phyloP scores from a whole-genome alignment of 2,888 invertebrate species.

The Diloba caeruleocephala region DNA sequence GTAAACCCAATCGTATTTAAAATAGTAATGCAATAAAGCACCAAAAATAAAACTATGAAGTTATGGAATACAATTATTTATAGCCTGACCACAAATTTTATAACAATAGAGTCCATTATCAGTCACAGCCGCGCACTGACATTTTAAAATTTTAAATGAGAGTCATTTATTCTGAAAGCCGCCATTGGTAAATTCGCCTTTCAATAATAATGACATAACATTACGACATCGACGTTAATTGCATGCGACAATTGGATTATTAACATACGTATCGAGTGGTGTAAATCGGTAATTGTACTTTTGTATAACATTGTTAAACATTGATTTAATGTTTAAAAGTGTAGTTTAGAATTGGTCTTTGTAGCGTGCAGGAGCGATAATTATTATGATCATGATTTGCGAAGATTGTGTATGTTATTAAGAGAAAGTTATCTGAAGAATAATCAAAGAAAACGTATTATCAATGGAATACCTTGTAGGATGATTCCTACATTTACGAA shows the following conservation, averaged over 20 bases:
- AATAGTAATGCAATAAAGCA: too few relatives aligned
- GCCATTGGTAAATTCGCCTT: constrained; percentile 28
- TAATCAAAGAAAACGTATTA: too few relatives aligned
- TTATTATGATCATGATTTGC: too few relatives aligned
- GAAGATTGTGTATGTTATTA: too few relatives aligned
- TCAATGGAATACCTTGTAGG: too few relatives aligned
- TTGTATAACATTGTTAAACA: constrained; percentile 30
- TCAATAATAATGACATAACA: constrained; percentile 43
- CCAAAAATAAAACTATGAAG: too few relatives aligned
- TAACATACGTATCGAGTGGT: constrained; percentile 33
- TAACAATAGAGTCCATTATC: constrained; percentile 5
- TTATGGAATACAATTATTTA: too few relatives aligned
- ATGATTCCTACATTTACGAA: too few relatives aligned
- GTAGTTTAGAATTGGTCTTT: too few relatives aligned
- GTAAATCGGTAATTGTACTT: constrained; percentile 48
- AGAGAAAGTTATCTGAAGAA: too few relatives aligned
- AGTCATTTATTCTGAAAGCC: constrained; percentile 20
- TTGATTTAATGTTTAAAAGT: not conserved
- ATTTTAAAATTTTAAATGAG: constrained; percentile 27
- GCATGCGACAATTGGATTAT: constrained; percentile 56
- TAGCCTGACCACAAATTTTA: not conserved
- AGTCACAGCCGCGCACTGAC: constrained; percentile 3
- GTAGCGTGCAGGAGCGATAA: too few relatives aligned
- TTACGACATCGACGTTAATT: constrained; percentile 50
- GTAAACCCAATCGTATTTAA: too few relatives aligned